Base-by-base conservation (phyloP, 2,888 invertebrate genomes). In the Uropetala carovei region DNA sequence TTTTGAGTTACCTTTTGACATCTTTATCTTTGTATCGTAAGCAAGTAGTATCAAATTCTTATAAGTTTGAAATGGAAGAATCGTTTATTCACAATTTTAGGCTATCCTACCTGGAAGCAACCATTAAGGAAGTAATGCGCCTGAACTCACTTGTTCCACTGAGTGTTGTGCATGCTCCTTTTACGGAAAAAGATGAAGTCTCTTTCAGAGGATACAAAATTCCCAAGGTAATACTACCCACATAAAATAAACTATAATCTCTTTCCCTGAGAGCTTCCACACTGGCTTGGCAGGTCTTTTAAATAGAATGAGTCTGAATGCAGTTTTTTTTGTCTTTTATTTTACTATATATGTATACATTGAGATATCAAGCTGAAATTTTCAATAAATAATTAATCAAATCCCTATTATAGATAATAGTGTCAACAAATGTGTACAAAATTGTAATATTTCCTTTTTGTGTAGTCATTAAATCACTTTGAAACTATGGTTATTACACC, bases 51-150 rank as follows among this genome's bases (percentile, higher is more conserved):
- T 59, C 11, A 27, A 82, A 13, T 10, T 30, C 27, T 93, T 92
- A 43, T 93, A 94, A 97, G 9, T 18, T 68, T 18, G n/a, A 84
- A 84, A 43, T 14, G 14, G 14, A 13, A 84, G 1, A 16, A 56
- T 56, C 5, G 18, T 84, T 56, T 18, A 56, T 56, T 3, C 56
- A 14, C 13, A 1, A 27, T 58, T 22, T 59, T 60, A 93, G 93
- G 30, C 68, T 93, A 30, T 86, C 93, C 18, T 93, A 94, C 89
- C 85, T 94, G 13, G 94, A 94, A 30, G 94, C 94, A 18, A 93
- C 94, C n/a, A 93, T 94, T 81, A 92, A 93, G 84, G 94, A 94
- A 93, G 93, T 94, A 5, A 93, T 93, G 75, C 92, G 94, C 64
- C 92, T 93, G 13, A 93, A 94, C 10, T 93, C 93, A 57, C 93